phyloP scores from a whole-genome alignment of 1,140 invertebrate genomes.

The Sminthurinus signatus region DNA sequence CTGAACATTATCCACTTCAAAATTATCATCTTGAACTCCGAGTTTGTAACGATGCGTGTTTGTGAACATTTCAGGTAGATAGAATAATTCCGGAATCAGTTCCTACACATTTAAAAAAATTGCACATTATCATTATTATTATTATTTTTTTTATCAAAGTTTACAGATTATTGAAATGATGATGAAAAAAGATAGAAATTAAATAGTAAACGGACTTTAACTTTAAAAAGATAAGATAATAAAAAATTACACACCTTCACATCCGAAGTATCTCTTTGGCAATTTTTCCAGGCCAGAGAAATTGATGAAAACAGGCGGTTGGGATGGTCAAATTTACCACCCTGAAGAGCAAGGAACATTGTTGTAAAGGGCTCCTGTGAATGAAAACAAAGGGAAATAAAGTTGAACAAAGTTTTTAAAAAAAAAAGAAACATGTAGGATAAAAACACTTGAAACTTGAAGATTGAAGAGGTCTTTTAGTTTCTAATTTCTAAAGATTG shows the following conservation, averaged over 20 bases:
- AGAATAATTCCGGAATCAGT: slow-evolving; percentile 97
- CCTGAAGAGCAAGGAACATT: slow-evolving; percentile 96
- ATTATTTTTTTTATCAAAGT: too few species aligned
- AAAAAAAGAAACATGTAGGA: too few species aligned
- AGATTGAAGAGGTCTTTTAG: too few species aligned
- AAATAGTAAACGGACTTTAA: too few species aligned
- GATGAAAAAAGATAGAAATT: too few species aligned
- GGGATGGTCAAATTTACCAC: slow-evolving; percentile 97
- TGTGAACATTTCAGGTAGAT: slow-evolving; percentile 97
- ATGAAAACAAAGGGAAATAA: slow-evolving; percentile 12
- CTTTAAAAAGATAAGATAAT: slow-evolving; percentile 1
- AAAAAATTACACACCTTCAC: slow-evolving; percentile 69
- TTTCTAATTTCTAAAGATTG: too few species aligned
- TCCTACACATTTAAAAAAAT: slow-evolving; percentile 56
- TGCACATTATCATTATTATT: too few species aligned
- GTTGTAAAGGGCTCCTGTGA: slow-evolving; percentile 93
- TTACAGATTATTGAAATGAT: too few species aligned
- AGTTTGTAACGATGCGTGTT: slow-evolving; percentile 83
- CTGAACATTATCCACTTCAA: slow-evolving; percentile 77
- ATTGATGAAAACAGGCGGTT: slow-evolving; percentile 93
- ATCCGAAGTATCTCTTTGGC: slow-evolving; percentile 95
- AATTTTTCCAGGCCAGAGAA: slow-evolving; percentile 93
- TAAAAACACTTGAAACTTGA: too few species aligned
- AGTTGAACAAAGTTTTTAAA: slow-evolving; percentile 1
- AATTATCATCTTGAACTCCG: slow-evolving; percentile 73